Base-by-base conservation (phyloP, 2,888 invertebrate genomes). In the Drosophila diplacantha region DNA sequence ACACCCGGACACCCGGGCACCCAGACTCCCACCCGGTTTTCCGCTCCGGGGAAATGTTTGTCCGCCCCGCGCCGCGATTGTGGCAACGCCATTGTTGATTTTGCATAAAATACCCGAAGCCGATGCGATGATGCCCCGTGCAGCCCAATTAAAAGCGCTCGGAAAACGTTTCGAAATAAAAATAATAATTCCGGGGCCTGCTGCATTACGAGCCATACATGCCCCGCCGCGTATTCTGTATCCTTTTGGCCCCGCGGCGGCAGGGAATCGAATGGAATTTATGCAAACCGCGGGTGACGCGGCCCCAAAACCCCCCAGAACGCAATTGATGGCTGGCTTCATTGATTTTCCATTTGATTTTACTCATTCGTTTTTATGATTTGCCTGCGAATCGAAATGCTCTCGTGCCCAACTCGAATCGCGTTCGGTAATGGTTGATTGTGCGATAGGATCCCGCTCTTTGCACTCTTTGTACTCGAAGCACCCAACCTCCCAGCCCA, bases 301-400 rank as follows among this genome's bases (percentile, higher is more conserved):
- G 72, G 51, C 67, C 54, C 37, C 16, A 9, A 32, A 38, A 31
- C 18, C 20, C 29, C 59, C 16, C 37, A 37, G 46, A 70, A 75
- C 67, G 59, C 72, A 69, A 68, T 81, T 81, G 78, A 75, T 78
- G 78, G 78, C 60, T 73, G 73, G 73, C 75, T 78, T 51, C 74
- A 81, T 79, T 79, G 78, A 79, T 79, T 79, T 79, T 81, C 78
- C 72, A 79, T 79, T 79, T 74, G 78, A 75, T 78, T 81, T 81
- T 79, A 75, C 78, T 72, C 78, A 79, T 79, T 79, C 78, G 74
- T 75, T 78, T 78, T 79, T 79, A 81, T 81, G 81, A 79, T 79
- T 81, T 81, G 81, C 72, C 81, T 72, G 81, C 81, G 78, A 78
- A 78, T 79, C 78, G 81, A 78, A 81, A 77, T 59, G 56, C 44